Base-by-base conservation (phyloP, 2,113 vertebrate genomes). In the Otus sunia region DNA sequence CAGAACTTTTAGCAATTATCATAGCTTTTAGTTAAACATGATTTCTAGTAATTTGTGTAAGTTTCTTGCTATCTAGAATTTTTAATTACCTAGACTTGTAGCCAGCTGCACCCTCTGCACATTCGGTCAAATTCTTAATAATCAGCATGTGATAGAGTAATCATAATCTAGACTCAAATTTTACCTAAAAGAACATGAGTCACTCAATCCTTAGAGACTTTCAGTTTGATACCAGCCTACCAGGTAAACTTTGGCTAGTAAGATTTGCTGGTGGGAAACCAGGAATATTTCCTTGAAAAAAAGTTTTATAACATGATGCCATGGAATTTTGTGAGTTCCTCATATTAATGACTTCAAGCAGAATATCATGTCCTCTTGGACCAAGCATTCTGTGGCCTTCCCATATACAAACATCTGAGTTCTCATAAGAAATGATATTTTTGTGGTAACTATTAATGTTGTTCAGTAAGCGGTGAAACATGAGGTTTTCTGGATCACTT, bases 391-490 rank as follows among this genome's bases (percentile, higher is more conserved):
- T 67, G 2, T 62, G 14, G 3, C 5, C 32, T 74, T 78, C 26
- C 11, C 5, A 4, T 11, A 20, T 18, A 17, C 14, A 63, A 41
- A 62, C 19, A 66, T 12, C 5, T 25, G 8, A 53, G 12, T 34
- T 74, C 55, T 81, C 11, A 36, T 4, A 58, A 58, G 73, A 52
- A 11, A 10, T 52, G 3, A 0, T 36, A 15, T 27, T 76, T 91
- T 55, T 69, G 18, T 32, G 7, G 5, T 45, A 82, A 27, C 9
- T 67, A 6, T 26, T 41, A 14, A 5, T 56, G 17, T 5, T 36
- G 6, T 47, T 75, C 32, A 22, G 12, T 39, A 50, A 63, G 20
- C 12, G 2, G 10, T 79, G 39, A 72, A 63, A 71, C 0, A 0
- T 53, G 23, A 83, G 4, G 18, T 71, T 82, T 68, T 88, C 66